Base-by-base conservation (phyloP, 1,140 invertebrate genomes). In the Sitodiplosis mosellana region DNA sequence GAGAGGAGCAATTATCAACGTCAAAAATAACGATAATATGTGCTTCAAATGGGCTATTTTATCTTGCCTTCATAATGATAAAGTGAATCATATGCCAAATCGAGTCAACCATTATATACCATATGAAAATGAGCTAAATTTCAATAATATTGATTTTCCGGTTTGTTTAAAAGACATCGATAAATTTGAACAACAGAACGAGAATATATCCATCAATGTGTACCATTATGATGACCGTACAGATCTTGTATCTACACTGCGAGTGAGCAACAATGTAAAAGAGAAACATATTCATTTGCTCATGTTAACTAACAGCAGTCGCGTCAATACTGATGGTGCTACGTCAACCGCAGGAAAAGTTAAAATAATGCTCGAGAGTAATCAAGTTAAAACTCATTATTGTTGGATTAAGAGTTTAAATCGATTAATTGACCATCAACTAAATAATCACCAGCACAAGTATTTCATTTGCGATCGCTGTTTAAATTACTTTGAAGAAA, bases 381-480 rank as follows among this genome's bases (percentile, higher is more conserved):
- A 27, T 5, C 3, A 27, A 27, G 10, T 27, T 27, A 3, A 40
- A 40, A 3, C 12, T n/a, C 58, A 61, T 51, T 61, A 52, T 51
- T 50, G 52, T 47, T 56, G 56, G 48, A 59, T 61, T 4, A 60
- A 56, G 45, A 53, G 57, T 48, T 49, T 60, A 14, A 52, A 48
- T 4, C 48, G 56, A 42, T 48, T 64, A 7, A 21, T 62, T 12
- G 51, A 47, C n/a, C 45, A 27, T 11, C 59, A 60, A 52, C n/a
- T 61, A 33, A 57, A 52, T 37, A 51, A 49, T 33, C 27, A 54
- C 18, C 48, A 56, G 20, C 1, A 34, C 37, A 21, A 51, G 50
- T 53, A 55, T 47, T 56, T 49, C 40, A 50, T 61, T 15, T 63
- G 59, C 51, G 54, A 64, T 37, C 12, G 50, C 43, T 60, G 58